Evolutionary conservation across 2,113 vertebrate species (phyloP).

Genomic region (Cairina moschata): DNA sequence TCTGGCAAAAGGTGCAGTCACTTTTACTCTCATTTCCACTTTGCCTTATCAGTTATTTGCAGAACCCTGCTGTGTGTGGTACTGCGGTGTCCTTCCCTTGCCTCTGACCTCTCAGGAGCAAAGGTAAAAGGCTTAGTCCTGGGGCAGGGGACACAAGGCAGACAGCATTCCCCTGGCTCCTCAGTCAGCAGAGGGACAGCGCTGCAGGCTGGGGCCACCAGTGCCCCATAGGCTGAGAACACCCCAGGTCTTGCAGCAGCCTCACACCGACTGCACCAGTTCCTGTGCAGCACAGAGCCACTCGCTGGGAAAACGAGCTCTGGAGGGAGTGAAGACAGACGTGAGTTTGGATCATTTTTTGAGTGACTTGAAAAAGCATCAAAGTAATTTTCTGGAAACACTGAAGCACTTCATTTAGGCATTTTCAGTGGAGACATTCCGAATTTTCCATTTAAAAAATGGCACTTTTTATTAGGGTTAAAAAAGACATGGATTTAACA

Average conservation of each 20-base stretch:
- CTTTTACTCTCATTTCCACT: neutral
- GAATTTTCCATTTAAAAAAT: neutral
- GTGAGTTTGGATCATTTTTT: neutral
- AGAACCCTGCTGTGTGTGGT: neutral
- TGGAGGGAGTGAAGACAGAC: neutral
- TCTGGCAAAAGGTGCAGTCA: neutral
- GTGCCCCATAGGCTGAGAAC: neutral
- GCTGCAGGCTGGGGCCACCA: neutral
- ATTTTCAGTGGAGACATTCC: neutral
- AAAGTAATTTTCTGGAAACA: neutral
- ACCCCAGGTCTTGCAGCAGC: neutral
- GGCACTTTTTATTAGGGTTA: neutral
- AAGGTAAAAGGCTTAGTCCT: neutral
- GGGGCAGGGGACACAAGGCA: neutral
- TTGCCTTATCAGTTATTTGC: neutral
- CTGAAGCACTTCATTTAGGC: neutral
- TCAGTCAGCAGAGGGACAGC: neutral
- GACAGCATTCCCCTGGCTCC: neutral
- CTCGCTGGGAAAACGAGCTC: neutral
- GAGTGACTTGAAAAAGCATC: neutral
- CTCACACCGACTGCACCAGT: neutral
- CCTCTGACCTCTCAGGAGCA: neutral
- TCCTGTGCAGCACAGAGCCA: neutral
- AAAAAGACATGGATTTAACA: neutral
- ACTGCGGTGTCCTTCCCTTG: neutral